A percentile compares a stretch with the other conserved stretches of the same genome.
phyloP scores from a whole-genome alignment of 2,113 vertebrate genomes.

The Hippocampus barbouri region DNA sequence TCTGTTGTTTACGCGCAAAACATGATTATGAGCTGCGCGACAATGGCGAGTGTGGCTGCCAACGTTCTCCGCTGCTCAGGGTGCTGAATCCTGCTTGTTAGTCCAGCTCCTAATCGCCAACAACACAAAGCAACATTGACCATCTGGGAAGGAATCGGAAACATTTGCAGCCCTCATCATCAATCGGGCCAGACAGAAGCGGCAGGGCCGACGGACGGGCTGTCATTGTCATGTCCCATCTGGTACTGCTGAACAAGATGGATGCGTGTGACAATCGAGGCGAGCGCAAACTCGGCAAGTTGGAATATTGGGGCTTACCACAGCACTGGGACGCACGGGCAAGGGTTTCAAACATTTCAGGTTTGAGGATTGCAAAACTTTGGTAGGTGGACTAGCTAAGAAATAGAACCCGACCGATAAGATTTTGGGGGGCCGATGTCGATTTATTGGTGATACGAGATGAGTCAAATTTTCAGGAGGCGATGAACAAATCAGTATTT shows the following conservation, averaged over 20 bases:
- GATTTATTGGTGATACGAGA: too few relatives aligned
- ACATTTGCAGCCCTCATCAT: neutral
- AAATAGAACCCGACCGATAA: too few relatives aligned
- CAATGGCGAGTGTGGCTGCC: neutral
- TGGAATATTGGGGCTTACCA: neutral
- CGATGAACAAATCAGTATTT: too few relatives aligned
- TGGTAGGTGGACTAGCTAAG: too few relatives aligned
- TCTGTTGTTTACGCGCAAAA: too few relatives aligned
- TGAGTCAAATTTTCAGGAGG: too few relatives aligned
- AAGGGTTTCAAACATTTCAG: too few relatives aligned
- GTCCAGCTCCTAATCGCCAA: neutral
- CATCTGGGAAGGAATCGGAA: neutral
- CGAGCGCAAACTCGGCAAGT: neutral
- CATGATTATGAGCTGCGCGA: neutral
- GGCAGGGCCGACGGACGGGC: neutral
- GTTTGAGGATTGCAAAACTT: too few relatives aligned
- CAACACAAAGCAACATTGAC: neutral
- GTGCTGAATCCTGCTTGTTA: neutral
- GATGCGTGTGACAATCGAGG: neutral
- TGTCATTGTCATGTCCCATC: constrained; percentile 11
- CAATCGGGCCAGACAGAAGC: neutral
- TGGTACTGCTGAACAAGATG: constrained; percentile 16
- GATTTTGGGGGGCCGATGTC: too few relatives aligned
- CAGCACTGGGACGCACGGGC: too few relatives aligned
- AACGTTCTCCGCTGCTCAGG: neutral